A percentile compares a stretch with the other conserved stretches of the same genome.
Conservation (phyloP, 2,888 invertebrate species). For the Acanthococcus lagerstroemiae region DNA sequence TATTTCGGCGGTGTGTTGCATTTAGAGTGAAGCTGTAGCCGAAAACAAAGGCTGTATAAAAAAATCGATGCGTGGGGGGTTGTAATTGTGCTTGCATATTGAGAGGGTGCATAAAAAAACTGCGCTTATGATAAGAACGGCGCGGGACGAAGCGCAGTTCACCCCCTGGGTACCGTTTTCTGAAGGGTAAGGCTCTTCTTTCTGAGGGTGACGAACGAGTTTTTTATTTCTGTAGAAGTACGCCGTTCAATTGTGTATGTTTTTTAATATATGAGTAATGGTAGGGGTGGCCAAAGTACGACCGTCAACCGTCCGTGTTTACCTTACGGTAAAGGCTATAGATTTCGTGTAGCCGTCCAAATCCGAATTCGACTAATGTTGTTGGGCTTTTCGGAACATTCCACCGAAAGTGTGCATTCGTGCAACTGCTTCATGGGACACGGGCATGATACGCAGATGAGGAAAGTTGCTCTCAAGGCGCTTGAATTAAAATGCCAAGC, state of each 20-base stretch:
- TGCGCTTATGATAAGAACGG: conserved; percentile 21
- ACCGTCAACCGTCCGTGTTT: no score
- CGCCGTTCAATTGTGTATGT: conserved; percentile 17
- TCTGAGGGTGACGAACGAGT: conserved; percentile 28
- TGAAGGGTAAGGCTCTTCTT: conserved; percentile 7
- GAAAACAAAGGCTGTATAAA: conserved; percentile 23
- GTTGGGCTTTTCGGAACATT: no score
- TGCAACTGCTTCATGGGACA: no score
- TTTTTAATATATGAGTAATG: conserved; percentile 17
- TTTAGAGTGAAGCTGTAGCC: conserved; percentile 13
- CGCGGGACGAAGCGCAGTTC: conserved; percentile 13
- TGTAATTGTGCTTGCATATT: conserved; percentile 31
- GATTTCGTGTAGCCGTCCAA: no score
- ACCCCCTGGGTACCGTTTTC: conserved; percentile 28
- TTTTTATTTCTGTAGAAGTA: conserved; percentile 7
- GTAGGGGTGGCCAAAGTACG: conserved; percentile 17
- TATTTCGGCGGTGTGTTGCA: conserved; percentile 13
- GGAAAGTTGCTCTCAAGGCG: no score
- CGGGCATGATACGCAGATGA: no score
- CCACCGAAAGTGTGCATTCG: no score
- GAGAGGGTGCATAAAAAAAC: conserved; percentile 31
- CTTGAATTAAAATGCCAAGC: no score
- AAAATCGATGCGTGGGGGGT: conserved; percentile 31
- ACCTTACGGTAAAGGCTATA: no score
- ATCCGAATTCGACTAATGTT: no score